These are phyloP conservation scores for Scaptomyza montana DNA, from an alignment of 1,140 invertebrate genomes.

Conservation along the genomic window DNA sequence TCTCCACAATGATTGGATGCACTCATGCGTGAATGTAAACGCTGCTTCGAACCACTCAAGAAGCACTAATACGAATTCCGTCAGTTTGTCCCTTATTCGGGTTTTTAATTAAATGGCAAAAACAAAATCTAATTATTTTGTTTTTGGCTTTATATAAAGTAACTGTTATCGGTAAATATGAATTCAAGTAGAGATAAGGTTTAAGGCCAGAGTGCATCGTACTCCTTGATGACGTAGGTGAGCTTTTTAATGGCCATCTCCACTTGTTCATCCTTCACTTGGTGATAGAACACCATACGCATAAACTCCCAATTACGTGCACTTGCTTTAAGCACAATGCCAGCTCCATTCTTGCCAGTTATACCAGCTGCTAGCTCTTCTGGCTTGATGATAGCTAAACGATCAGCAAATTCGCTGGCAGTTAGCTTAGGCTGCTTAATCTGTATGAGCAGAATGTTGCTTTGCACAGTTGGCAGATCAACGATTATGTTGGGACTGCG, in stretches of 20 bases:
- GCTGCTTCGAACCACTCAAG: slow-evolving; percentile 60
- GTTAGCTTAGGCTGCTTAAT: slow-evolving; percentile 85
- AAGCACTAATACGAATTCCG: slow-evolving; percentile 69
- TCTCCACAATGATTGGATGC: slow-evolving; percentile 40
- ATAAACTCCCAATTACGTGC: slow-evolving; percentile 85
- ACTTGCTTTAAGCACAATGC: slow-evolving; percentile 86
- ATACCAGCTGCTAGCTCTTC: slow-evolving; percentile 85
- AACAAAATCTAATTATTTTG: slow-evolving; percentile 26
- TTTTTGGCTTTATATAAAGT: neutral
- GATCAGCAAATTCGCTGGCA: slow-evolving; percentile 85
- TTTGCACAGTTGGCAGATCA: slow-evolving; percentile 88
- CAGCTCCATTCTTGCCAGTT: slow-evolving; percentile 81
- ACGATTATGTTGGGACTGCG: slow-evolving; percentile 86
- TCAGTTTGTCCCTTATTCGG: slow-evolving; percentile 42
- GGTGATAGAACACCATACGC: slow-evolving; percentile 88
- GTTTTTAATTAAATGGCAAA: slow-evolving; percentile 72
- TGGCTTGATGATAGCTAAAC: slow-evolving; percentile 85
- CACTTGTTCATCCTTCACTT: slow-evolving; percentile 87
- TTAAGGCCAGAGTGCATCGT: slow-evolving; percentile 74
- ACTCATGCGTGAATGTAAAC: slow-evolving; percentile 77
- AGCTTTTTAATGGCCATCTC: slow-evolving; percentile 87
- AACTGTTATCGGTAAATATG: neutral
- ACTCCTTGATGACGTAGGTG: slow-evolving; percentile 86
- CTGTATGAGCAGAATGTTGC: slow-evolving; percentile 91
- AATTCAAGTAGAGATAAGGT: neutral